Percentiles rank a stretch among this genome's conserved stretches.
These are phyloP conservation scores for Psittacula cyanocephala DNA, from an alignment of 2,113 vertebrate species.

Conservation along the genomic window DNA sequence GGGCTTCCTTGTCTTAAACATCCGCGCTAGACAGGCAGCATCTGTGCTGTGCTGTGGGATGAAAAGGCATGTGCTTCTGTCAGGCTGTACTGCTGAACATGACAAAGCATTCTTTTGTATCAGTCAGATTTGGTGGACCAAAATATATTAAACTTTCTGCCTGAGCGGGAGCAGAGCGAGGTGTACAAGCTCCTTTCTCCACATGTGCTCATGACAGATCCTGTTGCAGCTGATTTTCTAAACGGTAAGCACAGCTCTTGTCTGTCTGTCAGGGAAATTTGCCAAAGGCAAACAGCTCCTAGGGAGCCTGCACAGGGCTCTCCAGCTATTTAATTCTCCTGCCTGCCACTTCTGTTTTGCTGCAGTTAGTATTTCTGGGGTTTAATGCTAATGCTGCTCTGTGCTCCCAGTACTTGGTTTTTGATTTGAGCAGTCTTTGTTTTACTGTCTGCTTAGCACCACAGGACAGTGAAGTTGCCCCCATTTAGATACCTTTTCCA, in stretches of 20 bases:
- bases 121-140: constrained; percentile 94
- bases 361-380: background rate
- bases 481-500: background rate
- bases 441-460: background rate
- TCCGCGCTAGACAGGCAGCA: fast-evolving
- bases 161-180: constrained; percentile 87
- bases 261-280: background rate
- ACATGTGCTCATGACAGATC: constrained; percentile 78
- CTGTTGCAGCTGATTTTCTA: constrained; percentile 81
- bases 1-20: background rate
- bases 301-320: background rate
- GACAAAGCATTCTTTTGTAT: constrained; percentile 77
- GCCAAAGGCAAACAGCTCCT: background rate
- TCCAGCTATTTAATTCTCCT: background rate
- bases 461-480: background rate
- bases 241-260: constrained; percentile 77
- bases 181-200: constrained; percentile 88
- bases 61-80: background rate
- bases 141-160: constrained; percentile 92
- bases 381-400: background rate
- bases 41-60: background rate
- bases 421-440: background rate
- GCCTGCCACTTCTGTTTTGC: background rate
- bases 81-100: constrained; percentile 31
- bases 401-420: background rate